These are phyloP conservation scores for Bryconaethiops microstoma DNA, from an alignment of 2,797 vertebrate genomes.

Conservation along the genomic window DNA sequence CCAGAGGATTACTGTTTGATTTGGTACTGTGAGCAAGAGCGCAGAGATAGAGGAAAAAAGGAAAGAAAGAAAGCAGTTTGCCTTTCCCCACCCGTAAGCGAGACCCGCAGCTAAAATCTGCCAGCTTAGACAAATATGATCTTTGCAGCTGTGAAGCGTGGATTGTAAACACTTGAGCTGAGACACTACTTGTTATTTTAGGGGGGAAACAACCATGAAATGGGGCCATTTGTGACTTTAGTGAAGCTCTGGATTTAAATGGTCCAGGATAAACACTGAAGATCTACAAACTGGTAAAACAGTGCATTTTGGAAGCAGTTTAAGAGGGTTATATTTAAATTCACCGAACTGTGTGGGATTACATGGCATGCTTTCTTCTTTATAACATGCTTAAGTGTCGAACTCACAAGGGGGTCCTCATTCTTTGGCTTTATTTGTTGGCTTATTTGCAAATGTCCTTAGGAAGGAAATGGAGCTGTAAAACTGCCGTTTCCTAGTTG, in stretches of 20 bases:
- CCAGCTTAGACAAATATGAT: constrained; percentile 44
- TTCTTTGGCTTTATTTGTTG: constrained; percentile 28
- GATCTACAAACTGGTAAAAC: neutral
- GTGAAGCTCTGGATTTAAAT: neutral
- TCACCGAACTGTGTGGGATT: neutral
- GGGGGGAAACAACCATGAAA: neutral
- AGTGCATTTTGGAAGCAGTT: neutral
- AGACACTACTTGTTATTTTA: constrained; percentile 23
- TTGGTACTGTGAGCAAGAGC: constrained; percentile 50
- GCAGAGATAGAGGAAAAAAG: constrained; percentile 42
- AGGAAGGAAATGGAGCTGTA: constrained; percentile 6
- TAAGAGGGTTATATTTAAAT: neutral
- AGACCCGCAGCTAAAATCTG: constrained; percentile 58
- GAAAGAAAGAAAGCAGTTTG: constrained; percentile 51
- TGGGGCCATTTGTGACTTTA: constrained; percentile 9
- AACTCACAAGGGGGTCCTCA: neutral
- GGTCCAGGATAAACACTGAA: neutral
- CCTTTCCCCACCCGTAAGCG: constrained; percentile 59
- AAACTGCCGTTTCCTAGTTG: constrained; percentile 23
- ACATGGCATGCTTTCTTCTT: neutral
- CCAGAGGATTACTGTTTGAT: constrained; percentile 52
- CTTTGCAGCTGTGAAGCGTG: constrained; percentile 56
- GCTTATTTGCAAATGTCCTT: too few relatives aligned
- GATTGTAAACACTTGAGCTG: constrained; percentile 47
- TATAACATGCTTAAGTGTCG: neutral